Base-by-base conservation (phyloP, 2,888 invertebrate genomes). In the Autographa gamma region DNA sequence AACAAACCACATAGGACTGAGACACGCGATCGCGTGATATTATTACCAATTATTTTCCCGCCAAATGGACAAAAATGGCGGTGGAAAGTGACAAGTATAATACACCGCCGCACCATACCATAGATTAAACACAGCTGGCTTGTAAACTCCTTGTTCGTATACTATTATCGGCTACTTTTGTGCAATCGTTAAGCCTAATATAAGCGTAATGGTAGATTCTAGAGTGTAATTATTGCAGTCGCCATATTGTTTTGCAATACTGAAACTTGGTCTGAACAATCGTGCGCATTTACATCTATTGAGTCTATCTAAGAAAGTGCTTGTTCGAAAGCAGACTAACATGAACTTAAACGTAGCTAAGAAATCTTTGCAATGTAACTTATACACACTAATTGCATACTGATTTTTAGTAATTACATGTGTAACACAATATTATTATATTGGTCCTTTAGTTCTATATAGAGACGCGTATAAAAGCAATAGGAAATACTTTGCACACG, bases 51-150 rank as follows among this genome's bases (percentile, higher is more conserved):
- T 87, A 89, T 90, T 89, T 91, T 89, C 85, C 86, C 85, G 87
- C 85, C 87, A 85, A 90, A 90, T 91, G 87, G 87, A 89, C 93
- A 87, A 93, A 93, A 93, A 92, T 91, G 92, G 92, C 85, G 83
- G 81, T 90, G 87, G 88, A 92, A 93, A 93, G 92, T 90, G 84
- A 82, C 86, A 86, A 81, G 81, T 76, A 65, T 65, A 72, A 70
- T 69, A 71, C 76, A 77, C 18, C 60, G 70, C 62, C 48, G 48
- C 48, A n/a, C 48, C 48, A 48, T 48, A 76, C 82, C 85, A 80
- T 82, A 87, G 80, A 84, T 79, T 80, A 86, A 84, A 80, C 84
- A 85, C 91, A 91, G 89, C 90, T 90, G 91, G 86, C 85, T 85
- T 84, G 82, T 77, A 73, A 81, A 84, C 85, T 86, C 86, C 85